phyloP scores from a whole-genome alignment of 30 jellyfish, hydroid and myxozoan genomes.

The Cassiopea xamachana region DNA sequence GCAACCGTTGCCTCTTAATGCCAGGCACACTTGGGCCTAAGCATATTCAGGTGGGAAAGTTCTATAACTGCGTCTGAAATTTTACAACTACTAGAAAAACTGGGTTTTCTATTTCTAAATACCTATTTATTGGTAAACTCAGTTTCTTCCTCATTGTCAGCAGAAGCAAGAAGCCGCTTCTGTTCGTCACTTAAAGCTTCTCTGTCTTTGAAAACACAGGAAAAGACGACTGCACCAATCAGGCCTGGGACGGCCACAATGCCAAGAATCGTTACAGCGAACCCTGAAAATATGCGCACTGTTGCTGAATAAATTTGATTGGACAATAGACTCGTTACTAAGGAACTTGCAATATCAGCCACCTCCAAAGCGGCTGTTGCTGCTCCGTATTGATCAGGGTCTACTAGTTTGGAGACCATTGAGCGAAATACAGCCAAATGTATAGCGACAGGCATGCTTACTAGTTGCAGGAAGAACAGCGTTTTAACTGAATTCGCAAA shows the following conservation, averaged over 20 bases:
- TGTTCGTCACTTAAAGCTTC: slow-evolving; percentile 8
- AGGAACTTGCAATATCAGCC: slow-evolving; percentile 38
- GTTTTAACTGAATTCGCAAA: slow-evolving; percentile 9
- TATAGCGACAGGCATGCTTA: slow-evolving; percentile 36
- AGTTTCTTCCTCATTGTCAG: neutral
- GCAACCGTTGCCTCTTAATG: no score
- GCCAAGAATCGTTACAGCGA: slow-evolving; percentile 43
- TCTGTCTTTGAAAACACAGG: slow-evolving; percentile 1
- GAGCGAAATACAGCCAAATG: slow-evolving; percentile 60
- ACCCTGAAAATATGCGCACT: slow-evolving; percentile 45
- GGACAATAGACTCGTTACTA: slow-evolving; percentile 45
- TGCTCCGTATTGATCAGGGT: slow-evolving; percentile 66
- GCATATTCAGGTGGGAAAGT: no score
- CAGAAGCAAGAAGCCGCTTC: neutral
- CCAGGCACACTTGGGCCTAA: no score
- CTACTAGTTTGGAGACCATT: slow-evolving; percentile 63
- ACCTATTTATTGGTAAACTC: neutral
- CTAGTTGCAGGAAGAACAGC: slow-evolving; percentile 33
- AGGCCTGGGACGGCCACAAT: slow-evolving; percentile 32
- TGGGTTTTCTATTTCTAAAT: no score
- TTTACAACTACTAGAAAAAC: no score
- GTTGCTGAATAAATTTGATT: slow-evolving; percentile 55
- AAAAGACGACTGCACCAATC: slow-evolving; percentile 24
- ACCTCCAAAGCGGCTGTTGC: slow-evolving; percentile 46
- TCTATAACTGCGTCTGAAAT: no score